These are phyloP conservation scores for Potamarius usumacintae DNA, from an alignment of 2,113 vertebrate genomes.

Conservation along the genomic window DNA sequence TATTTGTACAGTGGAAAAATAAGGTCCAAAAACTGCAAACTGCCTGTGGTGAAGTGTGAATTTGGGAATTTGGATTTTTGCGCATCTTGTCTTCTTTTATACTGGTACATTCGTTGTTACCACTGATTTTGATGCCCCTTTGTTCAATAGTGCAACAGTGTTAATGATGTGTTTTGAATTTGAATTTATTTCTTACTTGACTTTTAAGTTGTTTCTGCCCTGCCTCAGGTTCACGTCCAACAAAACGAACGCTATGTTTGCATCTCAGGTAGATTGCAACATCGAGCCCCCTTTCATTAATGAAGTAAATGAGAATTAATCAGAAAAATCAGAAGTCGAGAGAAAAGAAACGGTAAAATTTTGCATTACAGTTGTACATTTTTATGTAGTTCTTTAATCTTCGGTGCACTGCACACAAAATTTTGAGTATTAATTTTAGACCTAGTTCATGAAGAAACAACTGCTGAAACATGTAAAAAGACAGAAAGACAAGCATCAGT, in stretches of 20 bases:
- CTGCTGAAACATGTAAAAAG: conserved; percentile 65
- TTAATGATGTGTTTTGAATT: conserved; percentile 52
- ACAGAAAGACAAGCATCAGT: conserved; percentile 64
- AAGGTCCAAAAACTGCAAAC: conserved; percentile 36
- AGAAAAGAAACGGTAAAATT: conserved; percentile 61
- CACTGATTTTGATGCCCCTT: conserved; percentile 45
- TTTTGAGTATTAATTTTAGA: conserved; percentile 76
- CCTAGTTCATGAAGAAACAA: conserved; percentile 66
- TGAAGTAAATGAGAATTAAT: conserved; percentile 53
- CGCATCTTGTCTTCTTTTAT: conserved; percentile 42
- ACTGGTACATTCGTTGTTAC: conserved; percentile 46
- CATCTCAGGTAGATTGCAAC: conserved; percentile 79
- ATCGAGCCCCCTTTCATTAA: conserved; percentile 63
- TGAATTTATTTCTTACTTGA: conserved; percentile 40
- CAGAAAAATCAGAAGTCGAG: conserved; percentile 56
- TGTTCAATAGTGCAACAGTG: conserved; percentile 54
- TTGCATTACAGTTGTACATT: conserved; percentile 75
- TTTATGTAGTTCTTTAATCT: conserved; percentile 77
- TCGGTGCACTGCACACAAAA: conserved; percentile 76
- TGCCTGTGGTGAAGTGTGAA: conserved; percentile 46
- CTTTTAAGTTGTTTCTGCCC: conserved; percentile 59
- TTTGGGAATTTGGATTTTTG: conserved; percentile 36
- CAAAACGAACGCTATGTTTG: conserved; percentile 66
- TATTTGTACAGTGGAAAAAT: conserved; percentile 49
- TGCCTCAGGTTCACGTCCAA: conserved; percentile 71